Conservation (phyloP, 2,888 invertebrate species). For the Mamestra brassicae region DNA sequence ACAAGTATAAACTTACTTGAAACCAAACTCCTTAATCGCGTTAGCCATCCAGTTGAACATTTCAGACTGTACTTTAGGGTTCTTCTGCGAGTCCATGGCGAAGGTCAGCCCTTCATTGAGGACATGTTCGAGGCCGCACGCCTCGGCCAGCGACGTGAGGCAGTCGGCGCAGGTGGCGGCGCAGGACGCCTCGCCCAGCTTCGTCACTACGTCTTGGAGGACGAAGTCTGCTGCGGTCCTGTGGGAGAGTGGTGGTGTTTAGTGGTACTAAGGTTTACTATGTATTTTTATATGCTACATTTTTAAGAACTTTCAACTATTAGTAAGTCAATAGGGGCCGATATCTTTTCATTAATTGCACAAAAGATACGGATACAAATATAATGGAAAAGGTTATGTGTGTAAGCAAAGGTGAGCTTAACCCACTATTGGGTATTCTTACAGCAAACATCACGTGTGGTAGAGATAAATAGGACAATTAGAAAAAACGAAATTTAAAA, state of each 20-base stretch:
- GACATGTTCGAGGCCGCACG: constrained; percentile 94
- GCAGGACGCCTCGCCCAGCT: constrained; percentile 96
- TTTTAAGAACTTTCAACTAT: too few relatives aligned
- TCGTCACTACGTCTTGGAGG: constrained; percentile 95
- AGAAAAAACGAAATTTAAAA: too few relatives aligned
- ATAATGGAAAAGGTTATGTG: too few relatives aligned
- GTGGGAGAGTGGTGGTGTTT: constrained; percentile 13
- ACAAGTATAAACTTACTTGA: constrained; percentile 91
- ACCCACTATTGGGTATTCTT: too few relatives aligned
- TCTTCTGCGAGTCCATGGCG: constrained; percentile 96
- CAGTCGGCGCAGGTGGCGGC: constrained; percentile 93
- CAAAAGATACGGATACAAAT: too few relatives aligned
- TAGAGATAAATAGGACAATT: too few relatives aligned
- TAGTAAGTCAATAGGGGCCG: too few relatives aligned
- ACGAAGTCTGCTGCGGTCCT: constrained; percentile 94
- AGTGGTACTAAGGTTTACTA: too few relatives aligned
- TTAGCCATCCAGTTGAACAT: constrained; percentile 95
- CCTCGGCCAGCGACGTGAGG: constrained; percentile 95
- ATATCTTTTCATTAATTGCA: too few relatives aligned
- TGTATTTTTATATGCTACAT: too few relatives aligned
- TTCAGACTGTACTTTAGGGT: constrained; percentile 97
- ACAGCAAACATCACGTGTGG: too few relatives aligned
- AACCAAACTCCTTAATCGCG: constrained; percentile 96
- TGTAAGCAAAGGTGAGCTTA: too few relatives aligned
- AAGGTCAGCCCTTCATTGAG: constrained; percentile 93